Base-by-base conservation (phyloP, 2,797 vertebrate genomes). In the Aplochiton taeniatus region DNA sequence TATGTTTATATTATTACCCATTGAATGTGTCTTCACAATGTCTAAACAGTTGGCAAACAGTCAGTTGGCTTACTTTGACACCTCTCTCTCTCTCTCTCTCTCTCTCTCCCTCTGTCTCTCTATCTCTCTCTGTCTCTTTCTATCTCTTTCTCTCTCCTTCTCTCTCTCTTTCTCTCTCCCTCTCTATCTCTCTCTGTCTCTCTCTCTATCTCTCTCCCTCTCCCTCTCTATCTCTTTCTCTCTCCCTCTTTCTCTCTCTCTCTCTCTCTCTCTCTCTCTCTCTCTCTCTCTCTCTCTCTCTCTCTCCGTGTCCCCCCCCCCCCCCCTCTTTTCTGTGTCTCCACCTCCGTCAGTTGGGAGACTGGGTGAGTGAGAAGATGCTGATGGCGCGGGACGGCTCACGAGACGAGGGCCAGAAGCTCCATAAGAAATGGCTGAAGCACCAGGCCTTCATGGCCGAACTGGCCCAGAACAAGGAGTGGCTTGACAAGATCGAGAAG, bases 391-490 rank as follows among this genome's bases (percentile, higher is more conserved):
- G 92, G 12, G 95, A 95, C 75, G 87, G 90, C 60, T 92, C 92
- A 4, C 77, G 92, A 65, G 95, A 95, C 49, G 94, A 94, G 73
- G 83, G 90, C 59, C 94, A 94, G 81, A 94, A 94, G 64, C 93
- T 95, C 48, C 95, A 94, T 57, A 95, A 95, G 82, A 92, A 95
- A 80, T 96, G 96, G 95, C 93, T 95, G 76, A 95, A 95, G 88
- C 95, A 96, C 87, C 95, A 96, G 85, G 92, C 94, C 0, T 95
- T 96, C 74, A 94, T 95, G 94, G 95, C 95, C 0, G 95, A 98
- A 82, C 84, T 98, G 75, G 93, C 92, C 61, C 95, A 95, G 85
- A 98, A 97, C 62, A 94, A 94, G 76, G 94, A 95, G 74, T 98
- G 96, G 96, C 90, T 98, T 80, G 90, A 93, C 77, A 96, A 95